Base-by-base conservation (phyloP, 2,113 vertebrate species). In the Epinephelus moara region DNA sequence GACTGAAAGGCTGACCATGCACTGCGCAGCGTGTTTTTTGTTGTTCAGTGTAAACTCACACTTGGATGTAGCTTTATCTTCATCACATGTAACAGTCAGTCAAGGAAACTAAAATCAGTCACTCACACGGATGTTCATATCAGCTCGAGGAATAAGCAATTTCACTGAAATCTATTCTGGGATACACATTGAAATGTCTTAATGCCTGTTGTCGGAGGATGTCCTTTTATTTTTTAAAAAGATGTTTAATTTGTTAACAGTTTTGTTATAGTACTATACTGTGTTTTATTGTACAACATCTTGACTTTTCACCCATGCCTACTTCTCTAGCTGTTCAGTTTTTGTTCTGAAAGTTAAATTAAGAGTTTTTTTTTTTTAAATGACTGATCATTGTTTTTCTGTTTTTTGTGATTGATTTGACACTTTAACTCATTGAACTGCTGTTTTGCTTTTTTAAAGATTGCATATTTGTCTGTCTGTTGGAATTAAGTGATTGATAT, bases 121-220 rank as follows among this genome's bases (percentile, higher is more conserved):
- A 45, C 62, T 19, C 45, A 72, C 49, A 66, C 55, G 23, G 2
- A 67, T 33, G 25, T 53, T 33, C 71, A 70, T 59, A 50, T 85
- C 52, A 33, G 23, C 42, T 78, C 12, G 8, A 37, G 49, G 80
- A 74, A 68, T 50, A 21, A 60, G 53, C 23, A 21, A 23, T 49
- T 55, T 27, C 45, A 12, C 59, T 80, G 50, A 74, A 56, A 42
- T 57, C 27, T 52, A 3, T 74, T 80, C 9, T 75, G 66, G 78
- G 66, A 78, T 30, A 71, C 68, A 61, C 0, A 9, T 66, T 63
- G 6, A 69, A 80, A 89, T 66, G 87, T 93, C 88, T 92, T 86
- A 84, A 88, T 17, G 42, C 42, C 49, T 75, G n/a, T 70, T 60
- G 53, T 81, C 45, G 5, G 78, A 8, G 27, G 30, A 33, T 59